Conservation (phyloP, 2,888 invertebrate species). For the Cetonia aurata region DNA sequence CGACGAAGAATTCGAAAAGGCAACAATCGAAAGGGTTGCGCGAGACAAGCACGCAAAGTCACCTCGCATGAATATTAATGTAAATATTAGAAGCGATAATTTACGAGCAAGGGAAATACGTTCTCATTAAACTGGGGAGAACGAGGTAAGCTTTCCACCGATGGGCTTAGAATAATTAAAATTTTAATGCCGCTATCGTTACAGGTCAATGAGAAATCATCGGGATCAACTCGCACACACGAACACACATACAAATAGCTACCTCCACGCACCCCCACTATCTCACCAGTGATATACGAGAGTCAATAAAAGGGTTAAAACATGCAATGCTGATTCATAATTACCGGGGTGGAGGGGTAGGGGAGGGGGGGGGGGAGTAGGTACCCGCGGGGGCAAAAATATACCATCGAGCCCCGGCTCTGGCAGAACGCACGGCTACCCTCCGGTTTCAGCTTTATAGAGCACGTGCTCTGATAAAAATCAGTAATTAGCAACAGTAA, state of each 20-base stretch:
- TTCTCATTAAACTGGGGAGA: slow-evolving; percentile 43
- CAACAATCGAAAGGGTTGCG: slow-evolving; percentile 42
- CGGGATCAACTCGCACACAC: slow-evolving; percentile 12
- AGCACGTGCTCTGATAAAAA: slow-evolving; percentile 67
- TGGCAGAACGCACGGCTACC: slow-evolving; percentile 30
- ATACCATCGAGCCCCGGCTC: slow-evolving; percentile 46
- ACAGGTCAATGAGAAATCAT: slow-evolving; percentile 6
- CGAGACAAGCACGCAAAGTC: slow-evolving; percentile 25
- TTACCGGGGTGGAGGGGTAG: slow-evolving; percentile 53
- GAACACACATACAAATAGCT: neutral
- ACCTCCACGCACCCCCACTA: slow-evolving; percentile 1
- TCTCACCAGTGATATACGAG: slow-evolving; percentile 62
- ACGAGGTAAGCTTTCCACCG: slow-evolving; percentile 36
- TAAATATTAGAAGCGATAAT: slow-evolving; percentile 45
- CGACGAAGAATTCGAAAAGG: slow-evolving; percentile 13
- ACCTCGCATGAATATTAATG: slow-evolving; percentile 47
- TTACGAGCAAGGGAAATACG: slow-evolving; percentile 41
- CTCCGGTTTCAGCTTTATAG: slow-evolving; percentile 59
- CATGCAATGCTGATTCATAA: slow-evolving; percentile 65
- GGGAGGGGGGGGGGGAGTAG: slow-evolving; percentile 8
- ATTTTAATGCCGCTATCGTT: slow-evolving; percentile 51
- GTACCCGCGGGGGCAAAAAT: slow-evolving; percentile 50
- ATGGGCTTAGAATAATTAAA: slow-evolving; percentile 51
- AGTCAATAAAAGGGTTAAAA: slow-evolving; percentile 65
- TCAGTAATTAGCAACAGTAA: slow-evolving; percentile 68